phyloP scores from a whole-genome alignment of 2,113 vertebrate species.

The Mionectes macconnelli region DNA sequence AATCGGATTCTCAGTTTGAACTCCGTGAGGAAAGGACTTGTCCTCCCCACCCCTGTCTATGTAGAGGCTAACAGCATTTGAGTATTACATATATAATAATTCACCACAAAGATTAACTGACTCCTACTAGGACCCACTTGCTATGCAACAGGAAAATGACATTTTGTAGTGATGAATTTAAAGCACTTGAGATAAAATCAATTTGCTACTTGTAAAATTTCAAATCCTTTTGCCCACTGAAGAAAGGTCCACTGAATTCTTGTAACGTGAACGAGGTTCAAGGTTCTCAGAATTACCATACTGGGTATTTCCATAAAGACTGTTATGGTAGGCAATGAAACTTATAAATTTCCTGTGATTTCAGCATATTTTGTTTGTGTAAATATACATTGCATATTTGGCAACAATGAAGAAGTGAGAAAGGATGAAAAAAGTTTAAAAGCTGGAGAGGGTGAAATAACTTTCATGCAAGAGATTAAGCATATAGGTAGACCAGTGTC shows the following conservation, averaged over 20 bases:
- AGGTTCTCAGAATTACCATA: not conserved
- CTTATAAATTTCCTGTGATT: not conserved
- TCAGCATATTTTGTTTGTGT: not conserved
- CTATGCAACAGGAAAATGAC: not conserved
- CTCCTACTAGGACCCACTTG: not conserved
- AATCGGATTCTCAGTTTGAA: not conserved
- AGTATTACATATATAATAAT: not conserved
- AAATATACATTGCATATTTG: not conserved
- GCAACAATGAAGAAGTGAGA: not conserved
- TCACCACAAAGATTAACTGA: not conserved
- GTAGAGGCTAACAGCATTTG: not conserved
- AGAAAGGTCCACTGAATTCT: not conserved
- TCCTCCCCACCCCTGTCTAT: not conserved
- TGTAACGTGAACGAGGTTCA: not conserved
- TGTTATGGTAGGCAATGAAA: not conserved
- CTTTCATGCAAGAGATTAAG: not conserved
- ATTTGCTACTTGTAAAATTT: not conserved
- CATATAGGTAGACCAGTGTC: not conserved
- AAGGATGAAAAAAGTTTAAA: not conserved
- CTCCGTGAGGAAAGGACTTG: not conserved
- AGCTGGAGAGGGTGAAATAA: not conserved
- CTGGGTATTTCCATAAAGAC: not conserved
- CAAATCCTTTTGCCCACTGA: not conserved
- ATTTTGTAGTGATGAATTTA: not conserved
- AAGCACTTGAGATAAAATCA: not conserved